Evolutionary conservation across 2,113 vertebrate species (phyloP).

Genomic region (Gavialis gangeticus): DNA sequence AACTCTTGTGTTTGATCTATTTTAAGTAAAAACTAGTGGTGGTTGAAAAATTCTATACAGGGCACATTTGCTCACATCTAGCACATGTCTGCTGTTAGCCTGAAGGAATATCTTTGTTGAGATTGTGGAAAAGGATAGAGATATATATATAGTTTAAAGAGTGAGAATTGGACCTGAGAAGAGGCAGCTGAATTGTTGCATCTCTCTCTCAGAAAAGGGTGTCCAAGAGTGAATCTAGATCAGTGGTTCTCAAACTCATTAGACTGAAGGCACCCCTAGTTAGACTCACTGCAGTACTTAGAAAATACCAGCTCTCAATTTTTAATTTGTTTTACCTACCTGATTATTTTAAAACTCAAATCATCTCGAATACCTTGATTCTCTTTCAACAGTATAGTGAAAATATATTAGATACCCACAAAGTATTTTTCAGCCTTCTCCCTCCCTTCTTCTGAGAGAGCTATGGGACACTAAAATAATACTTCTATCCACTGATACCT

Average conservation of each 20-base stretch:
- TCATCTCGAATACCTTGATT: background rate
- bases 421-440: background rate
- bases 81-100: background rate
- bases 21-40: background rate
- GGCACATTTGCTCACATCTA: background rate
- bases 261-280: no score
- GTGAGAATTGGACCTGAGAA: no score
- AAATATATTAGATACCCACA: background rate
- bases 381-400: background rate
- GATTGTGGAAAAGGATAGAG: background rate
- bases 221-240: no score
- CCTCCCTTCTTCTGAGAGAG: rapidly evolving
- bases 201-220: no score
- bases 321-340: no score
- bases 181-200: no score
- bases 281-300: no score
- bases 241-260: no score
- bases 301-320: no score
- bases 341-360: background rate
- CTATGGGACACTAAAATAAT: background rate
- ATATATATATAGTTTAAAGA: no score
- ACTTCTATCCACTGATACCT: background rate
- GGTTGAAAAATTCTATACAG: background rate
- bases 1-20: background rate
- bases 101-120: background rate